Conservation (phyloP, 2,113 vertebrate species). For the Rhipidura dahli region DNA sequence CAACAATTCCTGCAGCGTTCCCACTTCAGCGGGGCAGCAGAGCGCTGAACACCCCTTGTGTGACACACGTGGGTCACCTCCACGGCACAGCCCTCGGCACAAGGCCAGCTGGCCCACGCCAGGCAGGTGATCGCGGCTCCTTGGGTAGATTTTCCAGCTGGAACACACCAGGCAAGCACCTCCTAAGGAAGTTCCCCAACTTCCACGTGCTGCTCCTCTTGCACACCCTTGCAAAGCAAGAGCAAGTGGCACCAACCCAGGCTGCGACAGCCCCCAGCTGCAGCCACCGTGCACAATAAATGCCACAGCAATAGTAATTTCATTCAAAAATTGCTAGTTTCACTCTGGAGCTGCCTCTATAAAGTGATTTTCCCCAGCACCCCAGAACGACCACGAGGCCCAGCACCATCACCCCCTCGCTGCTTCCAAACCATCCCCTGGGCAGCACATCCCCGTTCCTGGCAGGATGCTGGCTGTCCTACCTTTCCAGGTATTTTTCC, state of each 20-base stretch:
- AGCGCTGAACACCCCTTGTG: background rate
- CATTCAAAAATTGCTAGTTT: background rate
- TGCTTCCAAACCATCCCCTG: background rate
- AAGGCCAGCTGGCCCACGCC: background rate
- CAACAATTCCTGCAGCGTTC: background rate
- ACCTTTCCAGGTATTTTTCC: slow-evolving; percentile 88
- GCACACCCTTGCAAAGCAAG: background rate
- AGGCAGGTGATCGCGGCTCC: background rate
- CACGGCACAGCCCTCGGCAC: background rate
- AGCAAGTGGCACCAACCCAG: background rate
- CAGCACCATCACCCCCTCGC: accelerated
- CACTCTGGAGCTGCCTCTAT: background rate
- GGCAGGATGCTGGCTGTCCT: background rate
- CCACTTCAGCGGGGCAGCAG: background rate
- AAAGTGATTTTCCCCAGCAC: accelerated
- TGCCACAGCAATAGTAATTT: background rate
- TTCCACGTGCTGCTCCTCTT: background rate
- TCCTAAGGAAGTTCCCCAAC: background rate
- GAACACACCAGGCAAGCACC: background rate
- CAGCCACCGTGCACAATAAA: accelerated
- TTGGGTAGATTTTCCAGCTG: background rate
- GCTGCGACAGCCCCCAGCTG: background rate
- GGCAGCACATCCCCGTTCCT: background rate
- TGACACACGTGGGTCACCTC: background rate
- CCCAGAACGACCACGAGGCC: accelerated